These are phyloP conservation scores for Miniopterus natalensis DNA, from an alignment of 2,113 vertebrate genomes.

Conservation along the genomic window DNA sequence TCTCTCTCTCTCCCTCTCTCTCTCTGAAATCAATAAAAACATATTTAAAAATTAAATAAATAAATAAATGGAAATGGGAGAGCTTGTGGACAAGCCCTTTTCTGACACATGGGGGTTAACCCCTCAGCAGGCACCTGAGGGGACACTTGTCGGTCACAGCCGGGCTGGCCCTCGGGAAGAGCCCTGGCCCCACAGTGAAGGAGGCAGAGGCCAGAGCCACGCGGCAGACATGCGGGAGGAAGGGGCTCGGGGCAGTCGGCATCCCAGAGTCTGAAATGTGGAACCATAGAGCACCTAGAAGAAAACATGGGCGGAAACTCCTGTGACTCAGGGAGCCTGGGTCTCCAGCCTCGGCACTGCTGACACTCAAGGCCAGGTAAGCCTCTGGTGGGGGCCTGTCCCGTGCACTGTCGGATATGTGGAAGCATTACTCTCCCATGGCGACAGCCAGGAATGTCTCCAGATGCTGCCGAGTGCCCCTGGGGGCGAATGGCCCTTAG, in stretches of 20 bases:
- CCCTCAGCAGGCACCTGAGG: neutral
- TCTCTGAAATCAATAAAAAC: no score
- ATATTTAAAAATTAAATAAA: no score
- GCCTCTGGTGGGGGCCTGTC: no score
- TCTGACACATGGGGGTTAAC: neutral
- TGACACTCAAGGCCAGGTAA: fast-evolving
- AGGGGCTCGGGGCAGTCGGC: fast-evolving
- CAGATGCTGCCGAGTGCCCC: neutral
- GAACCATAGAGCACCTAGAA: neutral
- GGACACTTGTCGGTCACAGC: neutral
- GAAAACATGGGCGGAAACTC: neutral
- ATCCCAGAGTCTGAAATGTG: fast-evolving
- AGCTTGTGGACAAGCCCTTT: neutral
- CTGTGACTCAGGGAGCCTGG: neutral
- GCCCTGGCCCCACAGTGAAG: fast-evolving
- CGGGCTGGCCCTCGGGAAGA: fast-evolving
- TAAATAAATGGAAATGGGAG: neutral
- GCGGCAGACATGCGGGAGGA: fast-evolving
- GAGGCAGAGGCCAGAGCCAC: neutral
- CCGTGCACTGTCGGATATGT: fast-evolving
- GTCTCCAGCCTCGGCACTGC: fast-evolving
- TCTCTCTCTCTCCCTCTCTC: no score
- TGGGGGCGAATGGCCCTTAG: neutral
- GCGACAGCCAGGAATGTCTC: neutral
- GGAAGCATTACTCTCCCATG: fast-evolving